phyloP scores from a whole-genome alignment of 2,113 vertebrate genomes.

The Aleadryas rufinucha region DNA sequence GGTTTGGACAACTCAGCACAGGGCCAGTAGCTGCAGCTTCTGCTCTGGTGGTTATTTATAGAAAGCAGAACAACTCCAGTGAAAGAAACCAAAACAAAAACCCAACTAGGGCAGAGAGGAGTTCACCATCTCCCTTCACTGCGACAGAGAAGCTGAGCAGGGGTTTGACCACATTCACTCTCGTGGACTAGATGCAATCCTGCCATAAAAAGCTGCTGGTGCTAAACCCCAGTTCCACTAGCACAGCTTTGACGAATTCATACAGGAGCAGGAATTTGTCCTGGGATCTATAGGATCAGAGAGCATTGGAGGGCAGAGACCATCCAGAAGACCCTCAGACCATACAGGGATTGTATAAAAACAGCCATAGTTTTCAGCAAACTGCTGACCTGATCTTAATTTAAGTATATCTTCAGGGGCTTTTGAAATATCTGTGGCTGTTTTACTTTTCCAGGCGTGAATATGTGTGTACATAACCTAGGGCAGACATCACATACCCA shows the following conservation, averaged over 20 bases:
- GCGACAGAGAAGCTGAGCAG: neutral
- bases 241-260: neutral
- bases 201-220: neutral
- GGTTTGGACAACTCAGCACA: neutral
- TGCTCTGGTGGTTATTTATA: neutral
- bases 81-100: slow-evolving; percentile 19
- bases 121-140: neutral
- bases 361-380: neutral
- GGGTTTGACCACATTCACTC: neutral
- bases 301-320: neutral
- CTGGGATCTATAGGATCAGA: neutral
- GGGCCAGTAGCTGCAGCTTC: neutral
- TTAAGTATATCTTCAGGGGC: neutral
- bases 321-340: neutral
- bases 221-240: neutral
- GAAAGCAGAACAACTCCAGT: slow-evolving; percentile 25
- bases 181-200: neutral
- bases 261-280: neutral
- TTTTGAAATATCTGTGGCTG: neutral
- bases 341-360: neutral
- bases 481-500: neutral
- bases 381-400: neutral
- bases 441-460: neutral
- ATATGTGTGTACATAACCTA: fast-evolving
- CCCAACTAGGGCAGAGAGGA: fast-evolving